Base-by-base conservation (phyloP, 2,797 vertebrate genomes). In the Chaetodon trifasciatus region DNA sequence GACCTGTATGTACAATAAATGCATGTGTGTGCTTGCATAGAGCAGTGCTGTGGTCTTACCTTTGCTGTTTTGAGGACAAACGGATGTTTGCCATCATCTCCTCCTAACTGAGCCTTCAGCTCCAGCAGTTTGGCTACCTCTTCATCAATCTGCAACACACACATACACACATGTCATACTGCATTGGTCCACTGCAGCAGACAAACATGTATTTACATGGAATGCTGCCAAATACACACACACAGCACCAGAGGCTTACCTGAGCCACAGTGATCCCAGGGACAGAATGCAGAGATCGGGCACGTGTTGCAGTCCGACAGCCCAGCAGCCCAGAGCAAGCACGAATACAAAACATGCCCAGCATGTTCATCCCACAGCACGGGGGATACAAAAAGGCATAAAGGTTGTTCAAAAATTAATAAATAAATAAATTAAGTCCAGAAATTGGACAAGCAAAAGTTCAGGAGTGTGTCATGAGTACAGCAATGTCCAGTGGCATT, bases 11-110 rank as follows among this genome's bases (percentile, higher is more conserved):
- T 17, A 7, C 35, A 57, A 15, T 11, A 16, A 8, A 21, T 15
- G 19, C 6, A 40, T 42, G 63, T 9, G 37, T 42, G 63, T 9
- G 37, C 37, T 21, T 80, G 15, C 60, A 44, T 15, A 40, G 12
- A 58, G 23, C 10, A 66, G 13, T 4, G 23, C 9, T 60, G 24
- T 44, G 3, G 16, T 16, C 79, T 63, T 95, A 99, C 98, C 97
- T 99, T 99, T 0, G 98, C 95, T 10, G 98, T 99, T 91, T 99
- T 99, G 82, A 99, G 98, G 66, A 99, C 97, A 91, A 99, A 99
- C 55, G 96, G 96, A 47, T 96, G 96, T 85, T 97, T 99, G 44
- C 95, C 97, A 83, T 99, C 97, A 70, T 98, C 97, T 65, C 93
- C 94, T 71, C 96, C 97, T 58, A 99, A 83, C 82, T 92, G 94